Evolutionary conservation across 2,113 vertebrate species (phyloP).

Genomic region (Himantopus leucocephalus): DNA sequence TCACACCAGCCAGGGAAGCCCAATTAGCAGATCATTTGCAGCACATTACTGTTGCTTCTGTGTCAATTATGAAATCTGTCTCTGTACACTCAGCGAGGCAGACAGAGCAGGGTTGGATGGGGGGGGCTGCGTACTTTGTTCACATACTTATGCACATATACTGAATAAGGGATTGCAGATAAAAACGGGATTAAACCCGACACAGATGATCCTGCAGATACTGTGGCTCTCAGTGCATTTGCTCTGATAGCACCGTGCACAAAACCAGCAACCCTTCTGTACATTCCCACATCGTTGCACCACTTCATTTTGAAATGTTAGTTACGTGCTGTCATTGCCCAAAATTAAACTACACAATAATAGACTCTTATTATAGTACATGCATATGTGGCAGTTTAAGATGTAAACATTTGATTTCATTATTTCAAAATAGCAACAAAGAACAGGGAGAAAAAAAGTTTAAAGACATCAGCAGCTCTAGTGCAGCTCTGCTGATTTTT

Average conservation of each 20-base stretch:
- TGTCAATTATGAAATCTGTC: background rate
- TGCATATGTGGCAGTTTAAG: background rate
- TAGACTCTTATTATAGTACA: background rate
- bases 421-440: background rate
- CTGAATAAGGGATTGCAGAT: background rate
- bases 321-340: background rate
- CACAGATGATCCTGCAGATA: background rate
- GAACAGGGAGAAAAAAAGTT: background rate
- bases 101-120: background rate
- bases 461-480: background rate
- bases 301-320: background rate
- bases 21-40: background rate
- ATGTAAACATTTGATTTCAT: background rate
- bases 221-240: background rate
- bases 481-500: background rate
- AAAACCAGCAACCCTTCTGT: background rate
- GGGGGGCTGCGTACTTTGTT: fast-evolving
- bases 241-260: background rate
- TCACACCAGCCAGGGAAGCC: background rate
- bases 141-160: background rate
- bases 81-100: background rate
- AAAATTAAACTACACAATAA: background rate
- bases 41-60: background rate
- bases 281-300: background rate
- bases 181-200: background rate